These are phyloP conservation scores for Ferdinandea cuprea DNA, from an alignment of 2,888 invertebrate species.

Conservation along the genomic window DNA sequence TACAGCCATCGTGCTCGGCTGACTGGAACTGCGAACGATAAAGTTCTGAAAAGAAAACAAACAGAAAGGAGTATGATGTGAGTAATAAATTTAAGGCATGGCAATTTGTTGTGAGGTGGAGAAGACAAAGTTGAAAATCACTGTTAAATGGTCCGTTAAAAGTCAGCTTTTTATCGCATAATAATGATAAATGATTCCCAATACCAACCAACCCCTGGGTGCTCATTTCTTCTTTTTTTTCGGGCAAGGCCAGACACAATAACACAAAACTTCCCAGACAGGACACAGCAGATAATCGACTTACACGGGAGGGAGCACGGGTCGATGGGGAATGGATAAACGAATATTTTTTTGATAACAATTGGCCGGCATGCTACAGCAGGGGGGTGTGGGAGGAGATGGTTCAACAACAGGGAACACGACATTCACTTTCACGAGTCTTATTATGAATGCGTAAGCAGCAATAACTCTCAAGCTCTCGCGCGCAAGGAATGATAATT, in stretches of 20 bases:
- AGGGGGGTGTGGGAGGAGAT: not conserved
- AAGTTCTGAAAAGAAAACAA: slow-evolving; percentile 90
- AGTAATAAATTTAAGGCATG: slow-evolving; percentile 42
- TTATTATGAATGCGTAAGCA: slow-evolving; percentile 52
- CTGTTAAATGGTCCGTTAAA: slow-evolving; percentile 81
- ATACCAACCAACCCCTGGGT: slow-evolving; percentile 17
- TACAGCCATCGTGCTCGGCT: slow-evolving; percentile 96
- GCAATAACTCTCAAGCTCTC: slow-evolving; percentile 62
- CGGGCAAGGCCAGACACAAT: slow-evolving; percentile 39
- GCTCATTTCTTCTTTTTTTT: slow-evolving; percentile 1
- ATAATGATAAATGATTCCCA: slow-evolving; percentile 78
- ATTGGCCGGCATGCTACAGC: slow-evolving; percentile 52
- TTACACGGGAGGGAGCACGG: slow-evolving; percentile 28
- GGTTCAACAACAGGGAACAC: not conserved
- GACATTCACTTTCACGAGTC: slow-evolving; percentile 51
- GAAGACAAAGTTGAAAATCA: slow-evolving; percentile 41
- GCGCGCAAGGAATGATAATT: slow-evolving; percentile 50
- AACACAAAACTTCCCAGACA: slow-evolving; percentile 72
- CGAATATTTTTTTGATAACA: slow-evolving; percentile 68
- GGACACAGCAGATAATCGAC: slow-evolving; percentile 67
- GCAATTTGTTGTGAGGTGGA: slow-evolving; percentile 45
- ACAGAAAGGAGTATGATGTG: slow-evolving; percentile 7
- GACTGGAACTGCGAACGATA: slow-evolving; percentile 96
- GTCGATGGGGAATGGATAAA: slow-evolving; percentile 58
- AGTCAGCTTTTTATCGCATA: slow-evolving; percentile 80